Conservation (phyloP, 2,888 invertebrate genomes). For the Catonia carolina region DNA sequence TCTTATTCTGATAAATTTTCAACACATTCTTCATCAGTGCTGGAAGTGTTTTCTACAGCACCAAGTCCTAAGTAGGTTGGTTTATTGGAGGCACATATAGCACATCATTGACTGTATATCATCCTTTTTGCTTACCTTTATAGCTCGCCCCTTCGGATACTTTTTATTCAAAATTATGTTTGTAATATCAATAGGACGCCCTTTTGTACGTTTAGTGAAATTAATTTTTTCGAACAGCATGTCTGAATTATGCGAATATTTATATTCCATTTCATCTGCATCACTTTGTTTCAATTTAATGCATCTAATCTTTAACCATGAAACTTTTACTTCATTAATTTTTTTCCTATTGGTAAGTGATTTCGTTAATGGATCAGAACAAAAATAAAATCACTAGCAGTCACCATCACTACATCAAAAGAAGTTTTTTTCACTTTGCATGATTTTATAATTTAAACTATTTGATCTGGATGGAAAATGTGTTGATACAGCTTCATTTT, state of each 20-base stretch:
- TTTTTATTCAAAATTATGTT: not conserved
- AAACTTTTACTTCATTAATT: not conserved
- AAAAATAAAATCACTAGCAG: not conserved
- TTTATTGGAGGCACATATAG: not conserved
- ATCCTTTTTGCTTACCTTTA: not conserved
- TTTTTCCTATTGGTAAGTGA: conserved; percentile 2
- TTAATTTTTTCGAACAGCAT: not conserved
- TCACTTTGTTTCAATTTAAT: not conserved
- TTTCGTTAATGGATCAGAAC: not conserved
- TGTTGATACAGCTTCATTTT: not conserved
- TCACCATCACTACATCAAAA: not conserved
- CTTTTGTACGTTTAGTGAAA: not conserved
- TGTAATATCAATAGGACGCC: not conserved
- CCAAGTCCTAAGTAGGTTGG: too few relatives aligned
- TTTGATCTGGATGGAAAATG: conserved; percentile 3
- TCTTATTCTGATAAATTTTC: too few relatives aligned
- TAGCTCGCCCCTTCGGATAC: conserved; percentile 1
- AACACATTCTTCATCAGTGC: too few relatives aligned
- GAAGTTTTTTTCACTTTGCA: not conserved
- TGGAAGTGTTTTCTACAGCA: too few relatives aligned
- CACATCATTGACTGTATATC: not conserved
- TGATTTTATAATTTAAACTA: conserved; percentile 2
- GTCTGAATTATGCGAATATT: not conserved
- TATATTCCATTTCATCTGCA: not conserved
- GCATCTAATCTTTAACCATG: conserved; percentile 2